Conservation (phyloP, 64 coral and sea anemone genomes). For the Astreopora myriophthalma region DNA sequence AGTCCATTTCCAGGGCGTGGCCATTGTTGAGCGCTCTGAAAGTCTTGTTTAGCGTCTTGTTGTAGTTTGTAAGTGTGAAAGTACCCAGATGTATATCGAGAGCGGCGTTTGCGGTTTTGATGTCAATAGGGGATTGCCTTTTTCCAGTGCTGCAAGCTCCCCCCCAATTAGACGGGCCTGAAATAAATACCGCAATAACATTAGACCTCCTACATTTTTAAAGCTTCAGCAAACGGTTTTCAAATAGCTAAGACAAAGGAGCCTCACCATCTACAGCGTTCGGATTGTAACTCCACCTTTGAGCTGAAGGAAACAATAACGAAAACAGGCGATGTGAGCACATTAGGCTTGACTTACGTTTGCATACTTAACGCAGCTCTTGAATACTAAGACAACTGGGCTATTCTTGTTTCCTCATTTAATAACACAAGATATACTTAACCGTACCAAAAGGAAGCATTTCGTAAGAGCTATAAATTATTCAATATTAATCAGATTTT, state of each 20-base stretch:
- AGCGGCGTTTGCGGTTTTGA: background rate
- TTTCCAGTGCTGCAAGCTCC: background rate
- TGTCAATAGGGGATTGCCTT: constrained; percentile 57
- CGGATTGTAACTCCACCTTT: background rate
- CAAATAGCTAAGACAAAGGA: background rate
- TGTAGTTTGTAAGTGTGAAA: constrained; percentile 5
- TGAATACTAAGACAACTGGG: too few relatives aligned
- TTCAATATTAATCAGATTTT: too few relatives aligned
- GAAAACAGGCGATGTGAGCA: background rate
- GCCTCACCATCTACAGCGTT: background rate
- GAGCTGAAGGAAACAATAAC: background rate
- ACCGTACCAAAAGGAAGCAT: too few relatives aligned
- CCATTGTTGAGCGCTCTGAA: background rate
- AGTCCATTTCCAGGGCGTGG: background rate
- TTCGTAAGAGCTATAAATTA: too few relatives aligned
- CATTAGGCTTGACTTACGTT: background rate
- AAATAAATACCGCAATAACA: background rate
- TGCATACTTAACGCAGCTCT: too few relatives aligned
- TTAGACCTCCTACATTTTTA: background rate
- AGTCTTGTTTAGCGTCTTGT: background rate
- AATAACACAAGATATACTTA: too few relatives aligned
- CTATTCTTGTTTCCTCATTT: too few relatives aligned
- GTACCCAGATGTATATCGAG: background rate
- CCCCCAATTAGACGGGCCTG: background rate
- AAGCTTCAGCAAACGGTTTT: background rate